Evolutionary conservation across 2,888 invertebrate genomes (phyloP), one percentile per base, ranked within the genome.

Genomic region (Lochmaea capreae): DNA sequence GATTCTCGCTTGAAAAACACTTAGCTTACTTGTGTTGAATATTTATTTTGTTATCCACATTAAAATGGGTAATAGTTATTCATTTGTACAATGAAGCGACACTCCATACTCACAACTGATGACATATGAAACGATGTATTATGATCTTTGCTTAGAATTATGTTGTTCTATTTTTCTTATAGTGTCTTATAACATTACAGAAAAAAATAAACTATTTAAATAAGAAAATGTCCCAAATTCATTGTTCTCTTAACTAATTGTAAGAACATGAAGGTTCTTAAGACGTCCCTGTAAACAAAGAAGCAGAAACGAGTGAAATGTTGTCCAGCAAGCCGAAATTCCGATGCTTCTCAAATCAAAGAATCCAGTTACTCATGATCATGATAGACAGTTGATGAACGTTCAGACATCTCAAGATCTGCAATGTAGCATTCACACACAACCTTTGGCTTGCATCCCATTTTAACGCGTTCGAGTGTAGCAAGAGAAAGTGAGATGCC

Each of bases 301-400:
- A 16, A 66, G 16, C 18, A 57, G 39, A 42, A 63, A 39, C 57
- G 43, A 73, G 61, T 69, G 58, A 69, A 73, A 73, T 73, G 69
- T 65, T 65, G 73, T 81, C 66, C 66, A 46, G 59, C 73, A 58
- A 63, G 78, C 82, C 81, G 71, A 84, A 85, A 85, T 85, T 83
- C 84, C 84, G 71, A 80, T 75, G 82, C 83, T 81, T 84, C 82
- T 79, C 80, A 80, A 82, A 84, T 84, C 84, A 81, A 83, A 79
- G 85, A 85, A 86, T 85, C 85, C 85, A 84, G 84, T 84, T 82
- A 82, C 82, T 83, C 84, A 82, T 83, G 85, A 85, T 84, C 84
- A 81, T 83, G 85, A 85, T 85, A 83, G 85, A 85, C 85, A 84
- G 84, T 84, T 85, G 84, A 85, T 83, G 84, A 84, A 84, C 85